Percentiles rank a stretch among this genome's conserved stretches.
Conservation (phyloP, 2,797 vertebrate genomes). For the Oophaga sylvatica region DNA sequence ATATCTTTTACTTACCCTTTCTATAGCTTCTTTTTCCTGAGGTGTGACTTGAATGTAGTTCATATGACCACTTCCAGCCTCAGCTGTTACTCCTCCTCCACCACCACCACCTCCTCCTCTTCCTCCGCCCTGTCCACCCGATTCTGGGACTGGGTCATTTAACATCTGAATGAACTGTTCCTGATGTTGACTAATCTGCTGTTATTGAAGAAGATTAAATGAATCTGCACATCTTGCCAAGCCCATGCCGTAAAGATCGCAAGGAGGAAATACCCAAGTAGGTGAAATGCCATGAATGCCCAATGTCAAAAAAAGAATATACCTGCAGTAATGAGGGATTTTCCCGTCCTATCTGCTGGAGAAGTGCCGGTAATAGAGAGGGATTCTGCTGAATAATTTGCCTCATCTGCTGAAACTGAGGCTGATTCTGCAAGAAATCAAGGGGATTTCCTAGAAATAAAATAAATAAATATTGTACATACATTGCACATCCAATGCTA, state of each 20-base stretch:
- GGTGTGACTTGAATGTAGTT: slow-evolving; percentile 97
- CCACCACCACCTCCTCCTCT: slow-evolving; percentile 67
- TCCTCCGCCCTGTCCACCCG: slow-evolving; percentile 74
- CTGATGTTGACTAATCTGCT: slow-evolving; percentile 96
- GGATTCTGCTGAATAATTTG: slow-evolving; percentile 98
- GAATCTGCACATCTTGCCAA: neutral
- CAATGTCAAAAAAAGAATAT: slow-evolving; percentile 21
- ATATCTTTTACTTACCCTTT: slow-evolving; percentile 82
- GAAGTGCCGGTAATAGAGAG: slow-evolving; percentile 87
- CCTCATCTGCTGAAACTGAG: slow-evolving; percentile 95
- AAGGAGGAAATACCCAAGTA: neutral
- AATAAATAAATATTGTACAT: slow-evolving; percentile 55
- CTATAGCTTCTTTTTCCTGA: slow-evolving; percentile 98
- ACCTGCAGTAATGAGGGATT: slow-evolving; percentile 95
- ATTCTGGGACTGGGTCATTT: slow-evolving; percentile 89
- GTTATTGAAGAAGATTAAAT: slow-evolving; percentile 33
- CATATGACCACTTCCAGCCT: slow-evolving; percentile 84
- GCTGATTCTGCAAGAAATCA: slow-evolving; percentile 92
- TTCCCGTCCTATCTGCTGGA: slow-evolving; percentile 94
- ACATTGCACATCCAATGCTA: neutral
- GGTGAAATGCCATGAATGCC: neutral
- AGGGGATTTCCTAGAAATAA: slow-evolving; percentile 84
- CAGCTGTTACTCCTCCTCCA: slow-evolving; percentile 73
- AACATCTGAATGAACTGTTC: slow-evolving; percentile 98
- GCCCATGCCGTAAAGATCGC: no score